phyloP scores from a whole-genome alignment of 2,113 vertebrate genomes.

The Lepisosteus oculatus region DNA sequence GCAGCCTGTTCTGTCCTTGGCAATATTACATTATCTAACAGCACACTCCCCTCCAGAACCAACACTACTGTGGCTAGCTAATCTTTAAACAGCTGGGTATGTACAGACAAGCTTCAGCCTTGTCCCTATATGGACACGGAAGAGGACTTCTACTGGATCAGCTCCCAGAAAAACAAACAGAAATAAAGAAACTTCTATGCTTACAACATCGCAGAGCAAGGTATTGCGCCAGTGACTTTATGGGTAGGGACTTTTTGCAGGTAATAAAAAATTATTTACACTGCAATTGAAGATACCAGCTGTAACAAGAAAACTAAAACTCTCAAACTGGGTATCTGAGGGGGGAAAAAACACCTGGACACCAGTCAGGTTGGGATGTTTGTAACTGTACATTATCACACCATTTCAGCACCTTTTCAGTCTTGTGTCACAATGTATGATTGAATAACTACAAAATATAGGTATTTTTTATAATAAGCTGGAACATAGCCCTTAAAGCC shows the following conservation, averaged over 20 bases:
- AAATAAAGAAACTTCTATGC: not conserved
- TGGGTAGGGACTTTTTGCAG: too few species aligned
- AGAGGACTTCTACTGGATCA: not conserved
- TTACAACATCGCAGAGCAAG: not conserved
- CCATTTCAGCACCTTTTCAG: too few species aligned
- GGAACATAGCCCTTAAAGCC: not conserved
- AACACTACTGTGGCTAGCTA: not conserved
- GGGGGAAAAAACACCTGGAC: too few species aligned
- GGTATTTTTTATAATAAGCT: not conserved
- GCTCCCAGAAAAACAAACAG: not conserved
- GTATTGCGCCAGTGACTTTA: too few species aligned
- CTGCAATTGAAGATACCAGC: too few species aligned
- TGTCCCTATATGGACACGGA: slow-evolving; percentile 13
- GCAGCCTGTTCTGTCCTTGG: slow-evolving; percentile 4
- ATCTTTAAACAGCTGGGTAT: slow-evolving; percentile 14
- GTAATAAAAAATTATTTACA: too few species aligned
- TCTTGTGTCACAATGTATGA: not conserved
- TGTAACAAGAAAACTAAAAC: too few species aligned
- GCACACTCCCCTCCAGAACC: slow-evolving; percentile 4
- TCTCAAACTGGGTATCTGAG: too few species aligned
- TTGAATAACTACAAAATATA: not conserved
- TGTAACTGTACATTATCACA: too few species aligned
- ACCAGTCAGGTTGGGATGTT: too few species aligned
- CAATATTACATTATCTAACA: slow-evolving; percentile 26
- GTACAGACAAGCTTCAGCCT: not conserved